phyloP scores from a whole-genome alignment of 1,140 invertebrate species.

The Harlomillsia oculata region DNA sequence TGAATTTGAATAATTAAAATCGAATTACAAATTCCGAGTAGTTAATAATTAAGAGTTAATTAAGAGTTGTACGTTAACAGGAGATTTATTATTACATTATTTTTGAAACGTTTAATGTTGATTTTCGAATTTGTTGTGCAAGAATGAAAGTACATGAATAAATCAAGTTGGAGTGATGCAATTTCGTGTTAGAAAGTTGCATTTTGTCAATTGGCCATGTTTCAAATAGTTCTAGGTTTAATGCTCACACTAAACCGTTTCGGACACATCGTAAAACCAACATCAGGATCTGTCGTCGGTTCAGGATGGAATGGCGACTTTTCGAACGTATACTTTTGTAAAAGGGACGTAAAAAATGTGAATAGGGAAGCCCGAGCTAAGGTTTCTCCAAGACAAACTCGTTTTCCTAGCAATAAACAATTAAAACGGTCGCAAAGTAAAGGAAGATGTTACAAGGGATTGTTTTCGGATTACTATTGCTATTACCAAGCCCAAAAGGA shows the following conservation, averaged over 20 bases:
- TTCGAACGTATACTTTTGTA: slow-evolving; percentile 21
- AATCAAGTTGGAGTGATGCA: too few relatives aligned
- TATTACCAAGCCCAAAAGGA: slow-evolving; percentile 20
- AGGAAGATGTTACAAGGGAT: background rate
- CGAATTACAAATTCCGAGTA: too few relatives aligned
- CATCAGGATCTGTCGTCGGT: slow-evolving; percentile 1
- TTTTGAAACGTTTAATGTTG: too few relatives aligned
- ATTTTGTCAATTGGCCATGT: too few relatives aligned
- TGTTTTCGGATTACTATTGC: background rate
- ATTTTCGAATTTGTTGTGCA: too few relatives aligned
- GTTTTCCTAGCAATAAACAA: slow-evolving; percentile 23
- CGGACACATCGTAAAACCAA: slow-evolving; percentile 1
- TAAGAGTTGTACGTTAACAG: too few relatives aligned
- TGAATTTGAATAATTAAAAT: too few relatives aligned
- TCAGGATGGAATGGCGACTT: slow-evolving; percentile 11
- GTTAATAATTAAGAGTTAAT: too few relatives aligned
- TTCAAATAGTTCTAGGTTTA: too few relatives aligned
- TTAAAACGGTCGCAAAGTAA: background rate
- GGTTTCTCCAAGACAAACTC: slow-evolving; percentile 9
- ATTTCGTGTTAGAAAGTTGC: too few relatives aligned
- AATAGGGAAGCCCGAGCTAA: slow-evolving; percentile 21
- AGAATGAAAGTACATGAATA: too few relatives aligned
- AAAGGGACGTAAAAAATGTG: slow-evolving; percentile 11
- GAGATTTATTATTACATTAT: too few relatives aligned
- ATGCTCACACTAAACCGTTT: slow-evolving; percentile 7